Evolutionary conservation across 1,140 invertebrate genomes (phyloP).

Genomic region (Lordiphosa clarofinis): DNA sequence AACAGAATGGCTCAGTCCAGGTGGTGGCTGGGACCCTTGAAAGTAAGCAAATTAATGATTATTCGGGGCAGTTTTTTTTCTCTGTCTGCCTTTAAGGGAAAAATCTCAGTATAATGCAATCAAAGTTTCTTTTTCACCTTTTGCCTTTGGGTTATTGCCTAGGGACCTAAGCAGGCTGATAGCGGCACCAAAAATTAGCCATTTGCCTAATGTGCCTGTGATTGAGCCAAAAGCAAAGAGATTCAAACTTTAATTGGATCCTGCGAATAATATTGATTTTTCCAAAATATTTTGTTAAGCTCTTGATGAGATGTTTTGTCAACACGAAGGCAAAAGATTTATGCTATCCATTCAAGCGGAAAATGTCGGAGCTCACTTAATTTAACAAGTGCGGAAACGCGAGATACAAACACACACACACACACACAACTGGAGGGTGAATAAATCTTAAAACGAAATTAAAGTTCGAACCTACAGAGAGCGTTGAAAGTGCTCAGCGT

Average conservation of each 20-base stretch:
- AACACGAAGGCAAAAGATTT: conserved; percentile 44
- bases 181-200: conserved; percentile 53
- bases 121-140: conserved; percentile 49
- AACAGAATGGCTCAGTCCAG: conserved; percentile 43
- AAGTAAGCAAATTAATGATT: conserved; percentile 69
- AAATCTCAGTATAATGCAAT: conserved; percentile 68
- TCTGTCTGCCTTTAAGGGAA: conserved; percentile 13
- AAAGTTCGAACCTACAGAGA: conserved; percentile 21
- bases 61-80: conserved; percentile 34
- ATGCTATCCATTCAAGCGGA: conserved; percentile 43
- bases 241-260: conserved; percentile 5
- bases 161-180: conserved; percentile 27
- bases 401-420: no score
- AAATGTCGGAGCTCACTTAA: conserved; percentile 57
- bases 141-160: conserved; percentile 40
- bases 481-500: conserved; percentile 36
- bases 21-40: conserved; percentile 34
- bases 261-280: conserved; percentile 46
- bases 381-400: conserved; percentile 37
- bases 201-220: conserved; percentile 68
- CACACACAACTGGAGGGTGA: background rate
- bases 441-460: conserved; percentile 3
- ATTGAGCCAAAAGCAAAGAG: conserved; percentile 33
- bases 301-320: conserved; percentile 36
- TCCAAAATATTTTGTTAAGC: conserved; percentile 16